phyloP scores from a whole-genome alignment of 2,888 invertebrate species.

The Ernsta delagoae region DNA sequence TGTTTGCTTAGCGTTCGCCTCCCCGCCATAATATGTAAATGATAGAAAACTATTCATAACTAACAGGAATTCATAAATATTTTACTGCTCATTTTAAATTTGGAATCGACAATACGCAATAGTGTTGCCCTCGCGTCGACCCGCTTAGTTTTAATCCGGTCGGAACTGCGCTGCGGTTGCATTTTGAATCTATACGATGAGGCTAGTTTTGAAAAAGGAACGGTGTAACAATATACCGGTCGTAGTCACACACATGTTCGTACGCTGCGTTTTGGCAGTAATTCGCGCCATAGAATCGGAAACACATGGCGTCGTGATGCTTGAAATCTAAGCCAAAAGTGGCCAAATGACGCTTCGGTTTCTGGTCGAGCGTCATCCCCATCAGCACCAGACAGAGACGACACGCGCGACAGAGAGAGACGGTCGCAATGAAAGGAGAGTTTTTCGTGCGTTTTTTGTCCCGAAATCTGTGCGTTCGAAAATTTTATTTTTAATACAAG shows the following conservation, averaged over 20 bases:
- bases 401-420: constrained; percentile 52
- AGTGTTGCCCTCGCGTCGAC: constrained; percentile 23
- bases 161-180: neutral
- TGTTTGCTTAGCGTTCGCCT: constrained; percentile 59
- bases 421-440: constrained; percentile 58
- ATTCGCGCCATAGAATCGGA: constrained; percentile 32
- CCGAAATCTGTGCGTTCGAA: constrained; percentile 77
- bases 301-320: constrained; percentile 42
- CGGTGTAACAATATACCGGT: constrained; percentile 20
- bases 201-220: constrained; percentile 26
- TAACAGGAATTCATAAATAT: constrained; percentile 75
- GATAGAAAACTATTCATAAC: constrained; percentile 76
- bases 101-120: constrained; percentile 40
- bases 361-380: constrained; percentile 58
- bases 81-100: constrained; percentile 38
- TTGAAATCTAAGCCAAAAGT: constrained; percentile 58
- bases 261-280: constrained; percentile 8
- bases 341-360: constrained; percentile 58
- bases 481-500: constrained; percentile 83
- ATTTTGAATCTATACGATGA: neutral
- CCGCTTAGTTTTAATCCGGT: constrained; percentile 5
- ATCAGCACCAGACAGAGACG: constrained; percentile 66
- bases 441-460: constrained; percentile 82
- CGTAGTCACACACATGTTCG: constrained; percentile 16
- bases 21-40: constrained; percentile 76